phyloP scores from a whole-genome alignment of 2,888 invertebrate genomes.

The Callimorpha dominula region DNA sequence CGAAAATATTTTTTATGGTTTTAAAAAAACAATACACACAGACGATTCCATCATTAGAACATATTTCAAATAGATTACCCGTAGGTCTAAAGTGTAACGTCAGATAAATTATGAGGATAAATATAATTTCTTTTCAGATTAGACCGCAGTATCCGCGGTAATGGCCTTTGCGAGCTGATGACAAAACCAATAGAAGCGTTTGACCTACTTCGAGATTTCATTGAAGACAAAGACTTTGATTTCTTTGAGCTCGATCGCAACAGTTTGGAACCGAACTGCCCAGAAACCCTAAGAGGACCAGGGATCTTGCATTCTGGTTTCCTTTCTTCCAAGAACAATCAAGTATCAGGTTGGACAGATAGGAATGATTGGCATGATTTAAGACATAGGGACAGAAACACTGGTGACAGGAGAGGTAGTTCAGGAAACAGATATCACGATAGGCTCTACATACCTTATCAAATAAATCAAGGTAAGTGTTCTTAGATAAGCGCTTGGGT shows the following conservation, averaged over 20 bases:
- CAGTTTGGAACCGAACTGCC: conserved; percentile 88
- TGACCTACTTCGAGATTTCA: conserved; percentile 87
- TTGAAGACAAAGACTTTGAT: conserved; percentile 91
- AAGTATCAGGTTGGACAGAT: conserved; percentile 64
- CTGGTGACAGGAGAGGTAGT: conserved; percentile 58
- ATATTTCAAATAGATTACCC: too few species aligned
- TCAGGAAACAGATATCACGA: conserved; percentile 70
- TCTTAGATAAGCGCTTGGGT: conserved; percentile 16
- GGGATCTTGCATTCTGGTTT: conserved; percentile 80
- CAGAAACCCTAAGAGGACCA: conserved; percentile 73
- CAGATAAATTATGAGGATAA: not conserved
- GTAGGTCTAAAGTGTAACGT: too few species aligned
- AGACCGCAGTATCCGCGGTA: conserved; percentile 89
- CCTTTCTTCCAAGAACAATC: conserved; percentile 73
- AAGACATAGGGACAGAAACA: conserved; percentile 56
- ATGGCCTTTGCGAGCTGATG: conserved; percentile 92
- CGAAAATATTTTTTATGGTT: not conserved
- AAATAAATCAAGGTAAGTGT: conserved; percentile 76
- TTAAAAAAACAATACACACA: not conserved
- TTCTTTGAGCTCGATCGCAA: conserved; percentile 93
- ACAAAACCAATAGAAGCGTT: conserved; percentile 90
- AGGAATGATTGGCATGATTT: conserved; percentile 64
- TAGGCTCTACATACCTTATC: conserved; percentile 85
- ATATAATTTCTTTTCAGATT: conserved; percentile 78
- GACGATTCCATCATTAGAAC: not conserved